A percentile compares a stretch with the other conserved stretches of the same genome.
Evolutionary conservation across 2,113 vertebrate species (phyloP).

Genomic region (Tychaedon coryphoeus): DNA sequence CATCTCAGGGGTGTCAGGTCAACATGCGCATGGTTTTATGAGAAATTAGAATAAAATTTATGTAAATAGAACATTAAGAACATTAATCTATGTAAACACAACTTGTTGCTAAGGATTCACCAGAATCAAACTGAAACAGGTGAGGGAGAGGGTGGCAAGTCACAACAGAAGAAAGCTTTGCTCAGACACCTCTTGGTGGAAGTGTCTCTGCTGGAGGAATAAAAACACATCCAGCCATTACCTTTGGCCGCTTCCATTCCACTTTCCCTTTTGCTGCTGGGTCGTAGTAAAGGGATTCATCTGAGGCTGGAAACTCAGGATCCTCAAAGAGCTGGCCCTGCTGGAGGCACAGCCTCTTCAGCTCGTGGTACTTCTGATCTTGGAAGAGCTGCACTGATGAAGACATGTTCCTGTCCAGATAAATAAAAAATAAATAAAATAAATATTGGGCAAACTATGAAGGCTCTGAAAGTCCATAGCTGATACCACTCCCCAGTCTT

Average conservation of each 20-base stretch:
- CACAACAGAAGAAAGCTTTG: neutral
- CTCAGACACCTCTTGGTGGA: neutral
- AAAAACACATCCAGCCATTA: conserved; percentile 38
- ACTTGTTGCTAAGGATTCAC: neutral
- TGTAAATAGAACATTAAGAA: neutral
- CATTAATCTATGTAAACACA: neutral
- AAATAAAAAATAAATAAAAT: no score
- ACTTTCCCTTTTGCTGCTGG: conserved; percentile 73
- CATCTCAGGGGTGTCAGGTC: neutral
- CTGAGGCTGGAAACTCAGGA: conserved; percentile 82
- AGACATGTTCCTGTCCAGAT: conserved; percentile 70
- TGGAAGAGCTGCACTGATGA: conserved; percentile 73
- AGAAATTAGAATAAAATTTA: neutral
- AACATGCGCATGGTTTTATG: neutral
- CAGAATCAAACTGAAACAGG: neutral
- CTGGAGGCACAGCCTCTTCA: conserved; percentile 80
- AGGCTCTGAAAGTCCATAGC: neutral
- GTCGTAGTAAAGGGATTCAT: conserved; percentile 83
- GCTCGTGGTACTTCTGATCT: conserved; percentile 81
- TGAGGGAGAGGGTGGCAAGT: neutral
- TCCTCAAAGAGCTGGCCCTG: conserved; percentile 85
- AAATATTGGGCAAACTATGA: neutral
- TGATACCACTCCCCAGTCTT: neutral
- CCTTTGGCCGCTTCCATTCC: conserved; percentile 90
- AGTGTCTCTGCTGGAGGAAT: neutral